Percentiles rank a stretch among this genome's conserved stretches.
Conservation (phyloP, 2,888 invertebrate species). For the Polyommatus iphigenia region DNA sequence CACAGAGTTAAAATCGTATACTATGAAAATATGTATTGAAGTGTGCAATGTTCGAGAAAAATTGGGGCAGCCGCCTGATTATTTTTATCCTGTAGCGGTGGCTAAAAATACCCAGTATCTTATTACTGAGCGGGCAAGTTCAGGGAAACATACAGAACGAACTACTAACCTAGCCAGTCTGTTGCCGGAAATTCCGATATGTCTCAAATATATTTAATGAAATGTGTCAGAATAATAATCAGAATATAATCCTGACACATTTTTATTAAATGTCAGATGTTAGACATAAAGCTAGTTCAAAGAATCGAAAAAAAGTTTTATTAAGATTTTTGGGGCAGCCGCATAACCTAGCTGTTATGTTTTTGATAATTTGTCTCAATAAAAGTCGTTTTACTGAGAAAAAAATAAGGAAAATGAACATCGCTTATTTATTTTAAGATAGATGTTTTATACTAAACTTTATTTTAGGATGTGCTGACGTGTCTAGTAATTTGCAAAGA, state of each 20-base stretch:
- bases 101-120: slow-evolving; percentile 43
- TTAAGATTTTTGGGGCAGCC: background rate
- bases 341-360: background rate
- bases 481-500: background rate
- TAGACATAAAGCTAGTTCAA: background rate
- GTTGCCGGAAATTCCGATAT: slow-evolving; percentile 1
- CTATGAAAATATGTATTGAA: background rate
- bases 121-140: slow-evolving; percentile 62
- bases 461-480: background rate
- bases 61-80: slow-evolving; percentile 31
- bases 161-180: slow-evolving; percentile 7
- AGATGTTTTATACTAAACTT: background rate
- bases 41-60: slow-evolving; percentile 28
- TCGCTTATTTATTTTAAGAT: background rate
- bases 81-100: slow-evolving; percentile 38
- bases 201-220: slow-evolving; percentile 6
- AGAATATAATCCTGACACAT: background rate
- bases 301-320: background rate
- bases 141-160: slow-evolving; percentile 70
- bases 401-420: background rate
- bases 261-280: background rate
- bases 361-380: background rate
- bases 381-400: background rate
- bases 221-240: no score
- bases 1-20: background rate